These are phyloP conservation scores for Drosophila simulans DNA, from an alignment of 1,140 invertebrate genomes.

Conservation along the genomic window DNA sequence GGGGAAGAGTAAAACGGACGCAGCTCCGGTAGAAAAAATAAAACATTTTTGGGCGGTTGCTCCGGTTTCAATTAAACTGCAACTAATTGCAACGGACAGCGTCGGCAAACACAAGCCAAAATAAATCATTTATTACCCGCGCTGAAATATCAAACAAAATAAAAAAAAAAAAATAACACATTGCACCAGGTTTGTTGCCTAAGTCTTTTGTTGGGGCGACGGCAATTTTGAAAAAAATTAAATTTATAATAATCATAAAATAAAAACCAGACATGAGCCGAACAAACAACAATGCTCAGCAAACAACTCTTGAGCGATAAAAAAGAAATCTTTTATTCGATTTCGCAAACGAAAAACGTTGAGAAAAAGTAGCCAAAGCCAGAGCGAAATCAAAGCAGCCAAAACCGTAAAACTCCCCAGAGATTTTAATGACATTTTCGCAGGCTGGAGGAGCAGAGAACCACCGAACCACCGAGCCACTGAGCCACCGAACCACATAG, in stretches of 20 bases:
- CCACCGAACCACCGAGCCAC: neutral
- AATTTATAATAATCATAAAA: constrained; percentile 78
- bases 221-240: constrained; percentile 65
- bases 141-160: constrained; percentile 3
- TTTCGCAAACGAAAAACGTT: constrained; percentile 76
- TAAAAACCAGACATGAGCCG: constrained; percentile 66
- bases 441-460: constrained; percentile 53
- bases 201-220: constrained; percentile 75
- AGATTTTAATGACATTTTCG: constrained; percentile 83
- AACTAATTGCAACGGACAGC: constrained; percentile 78
- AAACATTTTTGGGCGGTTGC: constrained; percentile 52
- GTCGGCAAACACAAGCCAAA: constrained; percentile 53
- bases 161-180: neutral
- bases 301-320: constrained; percentile 65
- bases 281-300: constrained; percentile 21
- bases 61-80: constrained; percentile 70
- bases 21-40: constrained; percentile 28
- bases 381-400: constrained; percentile 70
- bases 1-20: constrained; percentile 63
- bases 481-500: constrained; percentile 6
- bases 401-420: constrained; percentile 73
- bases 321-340: constrained; percentile 77
- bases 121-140: constrained; percentile 62
- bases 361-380: constrained; percentile 68
- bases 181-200: constrained; percentile 60